These are phyloP conservation scores for Limnodromus scolopaceus DNA, from an alignment of 2,797 vertebrate species.

Conservation along the genomic window DNA sequence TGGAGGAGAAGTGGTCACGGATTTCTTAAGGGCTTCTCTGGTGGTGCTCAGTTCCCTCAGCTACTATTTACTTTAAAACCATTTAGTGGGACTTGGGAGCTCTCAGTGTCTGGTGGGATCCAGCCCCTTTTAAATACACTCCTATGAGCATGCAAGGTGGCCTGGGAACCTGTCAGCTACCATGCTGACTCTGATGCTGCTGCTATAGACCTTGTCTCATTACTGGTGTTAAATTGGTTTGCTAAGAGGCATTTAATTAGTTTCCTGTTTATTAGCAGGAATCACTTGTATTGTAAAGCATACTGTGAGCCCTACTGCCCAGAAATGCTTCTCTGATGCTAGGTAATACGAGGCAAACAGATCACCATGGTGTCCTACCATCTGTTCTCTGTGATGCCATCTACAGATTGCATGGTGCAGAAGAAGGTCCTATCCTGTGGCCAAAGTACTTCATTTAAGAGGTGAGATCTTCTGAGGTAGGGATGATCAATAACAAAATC, in stretches of 20 bases:
- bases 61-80: background rate
- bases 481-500: background rate
- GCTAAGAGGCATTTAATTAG: background rate
- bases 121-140: background rate
- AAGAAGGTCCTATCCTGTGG: background rate
- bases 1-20: background rate
- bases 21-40: background rate
- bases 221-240: background rate
- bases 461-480: background rate
- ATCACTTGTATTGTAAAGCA: background rate
- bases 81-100: background rate
- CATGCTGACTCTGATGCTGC: background rate
- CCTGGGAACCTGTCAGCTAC: background rate
- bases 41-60: background rate
- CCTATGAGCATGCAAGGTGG: background rate
- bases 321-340: background rate
- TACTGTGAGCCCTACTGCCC: background rate
- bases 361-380: background rate
- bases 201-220: background rate
- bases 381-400: background rate
- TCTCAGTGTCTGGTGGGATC: background rate
- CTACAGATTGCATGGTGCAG: background rate
- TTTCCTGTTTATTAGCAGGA: background rate
- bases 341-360: background rate
- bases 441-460: background rate